Conservation (phyloP, 2,113 vertebrate genomes). For the Chaetops frenatus region DNA sequence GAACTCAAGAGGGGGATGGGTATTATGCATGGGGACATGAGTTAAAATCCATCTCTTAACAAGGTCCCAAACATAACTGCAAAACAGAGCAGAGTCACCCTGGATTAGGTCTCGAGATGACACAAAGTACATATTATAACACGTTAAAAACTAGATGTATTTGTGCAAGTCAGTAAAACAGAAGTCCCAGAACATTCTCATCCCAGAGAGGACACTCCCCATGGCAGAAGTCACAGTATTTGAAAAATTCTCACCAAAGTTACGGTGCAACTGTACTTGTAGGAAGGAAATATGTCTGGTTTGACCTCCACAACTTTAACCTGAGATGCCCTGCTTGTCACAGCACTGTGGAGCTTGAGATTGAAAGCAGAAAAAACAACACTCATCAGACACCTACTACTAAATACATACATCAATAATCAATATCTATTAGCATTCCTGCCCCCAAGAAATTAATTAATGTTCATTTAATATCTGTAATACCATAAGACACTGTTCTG, state of each 20-base stretch:
- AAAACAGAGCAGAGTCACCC: not conserved
- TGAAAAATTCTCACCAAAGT: conserved; percentile 67
- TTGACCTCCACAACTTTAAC: conserved; percentile 75
- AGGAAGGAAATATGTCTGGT: conserved; percentile 72
- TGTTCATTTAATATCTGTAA: not conserved
- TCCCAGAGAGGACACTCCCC: not conserved
- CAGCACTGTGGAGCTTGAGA: conserved; percentile 51
- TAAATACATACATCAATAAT: not conserved
- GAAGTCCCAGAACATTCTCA: not conserved
- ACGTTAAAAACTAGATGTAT: not conserved
- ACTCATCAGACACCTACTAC: not conserved
- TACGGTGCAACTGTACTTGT: conserved; percentile 77
- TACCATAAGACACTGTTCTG: not conserved
- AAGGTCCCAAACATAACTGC: not conserved
- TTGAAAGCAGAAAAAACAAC: not conserved
- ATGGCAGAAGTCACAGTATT: not conserved
- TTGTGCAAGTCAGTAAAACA: not conserved
- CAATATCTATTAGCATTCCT: not conserved
- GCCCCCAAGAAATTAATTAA: not conserved
- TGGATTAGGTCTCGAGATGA: not conserved
- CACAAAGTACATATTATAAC: not conserved
- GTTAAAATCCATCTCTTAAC: not conserved
- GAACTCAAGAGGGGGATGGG: not conserved
- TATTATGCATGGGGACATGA: not conserved
- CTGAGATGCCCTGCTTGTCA: conserved; percentile 52